phyloP scores from a whole-genome alignment of 1,140 invertebrate species.

The Drosophila albomicans region DNA sequence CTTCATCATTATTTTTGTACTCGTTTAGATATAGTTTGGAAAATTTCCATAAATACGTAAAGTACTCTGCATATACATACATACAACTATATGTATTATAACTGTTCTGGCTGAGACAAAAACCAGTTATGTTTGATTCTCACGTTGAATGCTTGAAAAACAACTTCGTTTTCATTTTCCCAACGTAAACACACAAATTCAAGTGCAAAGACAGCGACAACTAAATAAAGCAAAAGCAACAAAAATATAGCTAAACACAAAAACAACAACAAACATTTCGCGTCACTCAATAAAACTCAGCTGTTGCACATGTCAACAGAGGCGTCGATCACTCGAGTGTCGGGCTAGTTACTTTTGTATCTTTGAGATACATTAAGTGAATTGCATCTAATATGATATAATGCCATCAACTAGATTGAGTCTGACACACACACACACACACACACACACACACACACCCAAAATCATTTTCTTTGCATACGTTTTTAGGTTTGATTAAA shows the following conservation, averaged over 20 bases:
- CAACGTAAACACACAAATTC: slow-evolving; percentile 45
- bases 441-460: too few relatives aligned
- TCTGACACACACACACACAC: too few relatives aligned
- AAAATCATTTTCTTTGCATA: too few relatives aligned
- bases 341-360: neutral
- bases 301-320: slow-evolving; percentile 43
- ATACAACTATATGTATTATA: too few relatives aligned
- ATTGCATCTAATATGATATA: neutral
- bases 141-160: slow-evolving; percentile 5
- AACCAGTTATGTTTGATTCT: slow-evolving; percentile 25
- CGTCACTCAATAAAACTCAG: slow-evolving; percentile 12
- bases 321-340: slow-evolving; percentile 3
- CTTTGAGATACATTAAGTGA: neutral
- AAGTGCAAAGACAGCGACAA: slow-evolving; percentile 58
- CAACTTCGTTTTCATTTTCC: slow-evolving; percentile 50
- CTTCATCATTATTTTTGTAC: neutral
- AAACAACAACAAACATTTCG: slow-evolving; percentile 28
- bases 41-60: neutral
- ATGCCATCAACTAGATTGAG: neutral
- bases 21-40: neutral
- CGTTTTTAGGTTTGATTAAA: too few relatives aligned
- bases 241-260: slow-evolving; percentile 10
- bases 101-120: neutral
- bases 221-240: neutral
- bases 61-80: too few relatives aligned